phyloP scores from a whole-genome alignment of 2,888 invertebrate species.

The Drosophila mercatorum region DNA sequence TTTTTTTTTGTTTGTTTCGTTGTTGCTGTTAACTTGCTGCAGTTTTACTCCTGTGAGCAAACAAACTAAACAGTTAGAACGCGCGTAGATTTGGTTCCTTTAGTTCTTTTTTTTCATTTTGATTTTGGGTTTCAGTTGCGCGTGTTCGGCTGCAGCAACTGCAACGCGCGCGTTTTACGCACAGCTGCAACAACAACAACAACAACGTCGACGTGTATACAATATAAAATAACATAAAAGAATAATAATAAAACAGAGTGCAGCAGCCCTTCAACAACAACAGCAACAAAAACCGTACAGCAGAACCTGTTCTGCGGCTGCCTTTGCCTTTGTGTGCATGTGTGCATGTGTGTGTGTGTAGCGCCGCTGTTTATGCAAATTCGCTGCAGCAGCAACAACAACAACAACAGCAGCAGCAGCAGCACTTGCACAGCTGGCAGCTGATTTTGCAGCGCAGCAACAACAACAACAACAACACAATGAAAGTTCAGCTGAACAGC shows the following conservation, averaged over 20 bases:
- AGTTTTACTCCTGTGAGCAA: not conserved
- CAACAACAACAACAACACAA: constrained; percentile 39
- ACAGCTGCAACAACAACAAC: constrained; percentile 28
- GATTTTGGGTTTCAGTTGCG: constrained; percentile 51
- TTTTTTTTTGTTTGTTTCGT: constrained; percentile 11
- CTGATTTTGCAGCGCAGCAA: constrained; percentile 58
- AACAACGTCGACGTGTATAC: constrained; percentile 14
- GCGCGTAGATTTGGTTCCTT: constrained; percentile 23
- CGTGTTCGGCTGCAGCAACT: constrained; percentile 57
- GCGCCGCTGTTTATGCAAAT: constrained; percentile 50
- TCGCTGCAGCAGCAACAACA: constrained; percentile 27
- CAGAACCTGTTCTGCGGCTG: constrained; percentile 55
- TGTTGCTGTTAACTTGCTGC: not conserved
- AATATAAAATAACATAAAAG: constrained; percentile 18
- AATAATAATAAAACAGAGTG: constrained; percentile 20
- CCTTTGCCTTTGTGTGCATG: constrained; percentile 20
- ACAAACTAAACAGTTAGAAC: constrained; percentile 20
- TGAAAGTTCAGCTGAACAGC: constrained; percentile 45
- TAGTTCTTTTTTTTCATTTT: not conserved
- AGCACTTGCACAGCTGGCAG: constrained; percentile 64
- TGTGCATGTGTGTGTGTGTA: constrained; percentile 15
- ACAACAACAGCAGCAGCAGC: constrained; percentile 13
- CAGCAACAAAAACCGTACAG: constrained; percentile 18
- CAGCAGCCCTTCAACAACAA: constrained; percentile 44
- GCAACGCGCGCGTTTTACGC: constrained; percentile 52